A percentile compares a stretch with the other conserved stretches of the same genome.
phyloP scores from a whole-genome alignment of 2,888 invertebrate species.

The Leptopterna dolabrata region DNA sequence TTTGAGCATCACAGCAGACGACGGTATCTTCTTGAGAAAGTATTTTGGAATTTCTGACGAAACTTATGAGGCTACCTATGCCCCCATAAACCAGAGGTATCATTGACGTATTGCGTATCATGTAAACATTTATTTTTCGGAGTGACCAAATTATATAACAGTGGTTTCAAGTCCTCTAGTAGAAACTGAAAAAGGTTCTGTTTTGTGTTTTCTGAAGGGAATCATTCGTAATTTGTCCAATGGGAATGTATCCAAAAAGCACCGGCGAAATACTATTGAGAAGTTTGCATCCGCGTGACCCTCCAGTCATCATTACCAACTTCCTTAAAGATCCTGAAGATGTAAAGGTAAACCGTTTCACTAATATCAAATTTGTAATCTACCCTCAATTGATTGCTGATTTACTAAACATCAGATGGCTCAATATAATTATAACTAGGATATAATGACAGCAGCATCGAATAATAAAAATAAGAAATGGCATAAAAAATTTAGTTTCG shows the following conservation, averaged over 20 bases:
- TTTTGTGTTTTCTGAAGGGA: conserved; percentile 65
- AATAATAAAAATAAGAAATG: no score
- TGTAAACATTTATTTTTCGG: no score
- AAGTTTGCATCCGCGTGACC: conserved; percentile 78
- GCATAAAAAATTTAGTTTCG: no score
- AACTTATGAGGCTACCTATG: conserved; percentile 72
- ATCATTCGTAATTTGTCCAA: conserved; percentile 78
- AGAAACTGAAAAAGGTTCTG: no score
- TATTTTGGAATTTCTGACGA: conserved; percentile 75
- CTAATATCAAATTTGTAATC: background rate
- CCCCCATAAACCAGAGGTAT: conserved; percentile 64
- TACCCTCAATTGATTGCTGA: background rate
- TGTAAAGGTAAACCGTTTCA: conserved; percentile 69
- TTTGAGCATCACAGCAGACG: conserved; percentile 80
- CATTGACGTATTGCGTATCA: no score
- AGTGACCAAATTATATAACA: no score
- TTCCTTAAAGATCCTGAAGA: conserved; percentile 77
- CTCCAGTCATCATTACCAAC: conserved; percentile 84
- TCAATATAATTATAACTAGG: no score
- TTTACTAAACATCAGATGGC: no score
- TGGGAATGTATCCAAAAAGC: conserved; percentile 80
- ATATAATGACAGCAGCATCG: no score
- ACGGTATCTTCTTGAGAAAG: conserved; percentile 68
- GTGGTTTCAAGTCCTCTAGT: no score
- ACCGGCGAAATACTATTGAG: conserved; percentile 78